phyloP scores from a whole-genome alignment of 2,113 vertebrate species.

The Propithecus coquereli region DNA sequence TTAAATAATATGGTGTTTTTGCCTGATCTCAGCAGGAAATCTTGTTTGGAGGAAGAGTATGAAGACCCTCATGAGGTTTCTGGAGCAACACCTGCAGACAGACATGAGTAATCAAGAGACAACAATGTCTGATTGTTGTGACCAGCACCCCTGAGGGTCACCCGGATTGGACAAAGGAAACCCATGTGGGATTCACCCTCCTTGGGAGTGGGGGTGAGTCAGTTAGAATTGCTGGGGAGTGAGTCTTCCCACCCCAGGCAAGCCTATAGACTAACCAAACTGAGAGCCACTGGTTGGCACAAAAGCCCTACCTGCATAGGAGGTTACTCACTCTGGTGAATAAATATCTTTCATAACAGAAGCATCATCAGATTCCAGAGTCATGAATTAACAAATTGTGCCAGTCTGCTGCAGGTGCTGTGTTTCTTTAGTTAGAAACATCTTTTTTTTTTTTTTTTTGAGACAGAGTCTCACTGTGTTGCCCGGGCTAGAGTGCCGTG shows the following conservation, averaged over 20 bases:
- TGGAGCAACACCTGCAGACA: not conserved
- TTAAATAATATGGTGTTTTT: not conserved
- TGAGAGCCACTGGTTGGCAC: not conserved
- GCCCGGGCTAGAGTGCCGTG: too few relatives aligned
- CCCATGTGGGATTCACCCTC: not conserved
- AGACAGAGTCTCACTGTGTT: too few relatives aligned
- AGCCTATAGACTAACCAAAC: not conserved
- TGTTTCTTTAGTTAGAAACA: not conserved
- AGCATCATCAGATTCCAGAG: not conserved
- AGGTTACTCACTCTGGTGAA: conserved; percentile 33
- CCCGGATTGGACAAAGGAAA: not conserved
- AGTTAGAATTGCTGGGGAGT: not conserved
- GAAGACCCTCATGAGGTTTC: not conserved
- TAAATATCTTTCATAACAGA: not conserved
- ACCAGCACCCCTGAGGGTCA: not conserved
- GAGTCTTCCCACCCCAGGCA: not conserved
- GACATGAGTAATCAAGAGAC: not conserved
- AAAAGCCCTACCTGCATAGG: not conserved
- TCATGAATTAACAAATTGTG: not conserved
- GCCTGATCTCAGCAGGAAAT: not conserved
- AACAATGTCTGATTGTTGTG: not conserved
- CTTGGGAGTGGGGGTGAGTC: not conserved
- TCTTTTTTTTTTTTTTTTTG: too few relatives aligned
- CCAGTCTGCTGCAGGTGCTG: not conserved
- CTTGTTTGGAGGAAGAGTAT: not conserved